Percentiles rank a stretch among this genome's conserved stretches.
phyloP scores from a whole-genome alignment of 2,113 vertebrate species.

The Notarius lentiginosus region DNA sequence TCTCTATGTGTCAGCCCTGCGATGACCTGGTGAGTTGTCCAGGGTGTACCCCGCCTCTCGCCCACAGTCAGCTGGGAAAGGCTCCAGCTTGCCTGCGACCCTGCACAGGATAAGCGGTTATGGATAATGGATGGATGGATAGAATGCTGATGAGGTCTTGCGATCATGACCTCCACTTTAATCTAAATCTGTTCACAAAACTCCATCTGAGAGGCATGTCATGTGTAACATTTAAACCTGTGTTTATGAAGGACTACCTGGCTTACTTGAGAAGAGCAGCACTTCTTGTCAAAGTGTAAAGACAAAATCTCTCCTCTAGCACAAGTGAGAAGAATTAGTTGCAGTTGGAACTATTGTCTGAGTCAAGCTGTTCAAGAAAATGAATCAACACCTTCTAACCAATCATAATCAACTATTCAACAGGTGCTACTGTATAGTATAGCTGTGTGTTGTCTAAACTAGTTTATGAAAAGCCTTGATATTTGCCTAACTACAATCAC shows the following conservation, averaged over 20 bases:
- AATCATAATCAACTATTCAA: not conserved
- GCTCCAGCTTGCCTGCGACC: no score
- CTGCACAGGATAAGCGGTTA: no score
- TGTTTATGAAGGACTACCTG: not conserved
- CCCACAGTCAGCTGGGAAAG: no score
- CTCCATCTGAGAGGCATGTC: not conserved
- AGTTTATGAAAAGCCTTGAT: slow-evolving; percentile 1
- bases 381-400: not conserved
- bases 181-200: slow-evolving; percentile 18
- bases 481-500: slow-evolving; percentile 7
- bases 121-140: no score
- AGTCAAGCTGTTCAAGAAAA: not conserved
- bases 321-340: not conserved
- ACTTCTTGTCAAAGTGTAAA: not conserved
- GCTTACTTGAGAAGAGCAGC: not conserved
- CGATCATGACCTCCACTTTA: slow-evolving; percentile 5
- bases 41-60: no score
- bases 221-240: not conserved
- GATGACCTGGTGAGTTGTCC: no score
- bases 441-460: not conserved
- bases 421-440: not conserved
- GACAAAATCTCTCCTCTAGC: not conserved
- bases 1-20: no score
- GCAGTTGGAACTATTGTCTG: not conserved
- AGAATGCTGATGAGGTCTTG: not conserved